Conservation (phyloP, 2,888 invertebrate genomes). For the Autographa gamma region DNA sequence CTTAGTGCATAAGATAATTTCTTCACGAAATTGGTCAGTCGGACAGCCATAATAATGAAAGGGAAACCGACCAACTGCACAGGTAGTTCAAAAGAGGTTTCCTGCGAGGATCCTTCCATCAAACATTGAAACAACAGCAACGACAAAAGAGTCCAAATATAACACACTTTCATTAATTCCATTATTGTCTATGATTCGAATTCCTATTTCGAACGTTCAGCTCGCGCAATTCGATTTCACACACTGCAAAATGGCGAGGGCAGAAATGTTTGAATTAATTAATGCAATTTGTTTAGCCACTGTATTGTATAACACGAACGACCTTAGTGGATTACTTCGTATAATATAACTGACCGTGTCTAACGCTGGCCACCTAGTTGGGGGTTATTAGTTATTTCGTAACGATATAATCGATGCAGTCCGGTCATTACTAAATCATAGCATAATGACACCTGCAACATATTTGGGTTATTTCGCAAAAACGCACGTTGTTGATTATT, state of each 20-base stretch:
- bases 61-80: conserved; percentile 96
- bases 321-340: conserved; percentile 75
- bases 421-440: conserved; percentile 72
- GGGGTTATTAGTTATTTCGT: conserved; percentile 66
- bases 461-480: conserved; percentile 38
- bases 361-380: conserved; percentile 61
- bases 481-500: not conserved
- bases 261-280: conserved; percentile 37
- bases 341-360: conserved; percentile 80
- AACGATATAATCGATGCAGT: conserved; percentile 76
- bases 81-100: conserved; percentile 89
- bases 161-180: conserved; percentile 79
- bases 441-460: conserved; percentile 36
- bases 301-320: conserved; percentile 70
- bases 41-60: conserved; percentile 93
- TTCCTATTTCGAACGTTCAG: conserved; percentile 22
- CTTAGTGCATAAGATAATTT: conserved; percentile 93
- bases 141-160: conserved; percentile 73
- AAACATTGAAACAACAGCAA: conserved; percentile 77
- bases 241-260: conserved; percentile 26
- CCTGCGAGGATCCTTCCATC: conserved; percentile 74
- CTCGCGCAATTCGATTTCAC: conserved; percentile 44
- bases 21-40: conserved; percentile 94
- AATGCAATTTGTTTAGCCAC: conserved; percentile 39
- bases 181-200: conserved; percentile 61